Percentiles rank a stretch among this genome's conserved stretches.
Conservation (phyloP, 2,113 vertebrate genomes). For the Varanus salvator region DNA sequence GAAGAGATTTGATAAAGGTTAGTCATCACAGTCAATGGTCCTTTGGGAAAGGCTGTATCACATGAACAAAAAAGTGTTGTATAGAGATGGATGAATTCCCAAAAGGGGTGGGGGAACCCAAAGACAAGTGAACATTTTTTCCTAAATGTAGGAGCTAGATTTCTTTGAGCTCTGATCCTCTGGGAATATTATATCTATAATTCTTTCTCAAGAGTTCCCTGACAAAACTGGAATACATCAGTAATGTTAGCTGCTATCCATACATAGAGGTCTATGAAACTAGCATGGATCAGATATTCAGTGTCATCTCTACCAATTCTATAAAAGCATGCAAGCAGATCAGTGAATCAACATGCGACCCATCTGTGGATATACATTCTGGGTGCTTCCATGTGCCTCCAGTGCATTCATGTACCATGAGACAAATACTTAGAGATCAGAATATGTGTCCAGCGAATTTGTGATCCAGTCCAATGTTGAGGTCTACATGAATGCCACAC, state of each 20-base stretch:
- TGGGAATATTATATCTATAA: not conserved
- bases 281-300: not conserved
- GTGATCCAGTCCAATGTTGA: not conserved
- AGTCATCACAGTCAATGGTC: not conserved
- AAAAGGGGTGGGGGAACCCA: too few species aligned
- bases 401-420: not conserved
- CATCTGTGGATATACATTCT: not conserved
- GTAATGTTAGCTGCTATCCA: not conserved
- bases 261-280: not conserved
- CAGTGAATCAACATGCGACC: too few species aligned
- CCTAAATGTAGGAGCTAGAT: not conserved
- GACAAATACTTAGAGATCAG: not conserved
- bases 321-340: not conserved
- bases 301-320: not conserved
- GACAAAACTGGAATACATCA: not conserved
- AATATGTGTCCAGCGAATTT: not conserved
- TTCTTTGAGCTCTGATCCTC: not conserved
- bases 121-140: not conserved
- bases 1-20: slow-evolving; percentile 4
- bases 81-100: not conserved
- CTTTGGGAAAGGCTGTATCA: not conserved
- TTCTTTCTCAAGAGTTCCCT: not conserved
- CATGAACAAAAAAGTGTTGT: fast-evolving
- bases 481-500: not conserved
- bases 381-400: too few species aligned